Conservation (phyloP, 2,888 invertebrate species). For the Lypha dubia region DNA sequence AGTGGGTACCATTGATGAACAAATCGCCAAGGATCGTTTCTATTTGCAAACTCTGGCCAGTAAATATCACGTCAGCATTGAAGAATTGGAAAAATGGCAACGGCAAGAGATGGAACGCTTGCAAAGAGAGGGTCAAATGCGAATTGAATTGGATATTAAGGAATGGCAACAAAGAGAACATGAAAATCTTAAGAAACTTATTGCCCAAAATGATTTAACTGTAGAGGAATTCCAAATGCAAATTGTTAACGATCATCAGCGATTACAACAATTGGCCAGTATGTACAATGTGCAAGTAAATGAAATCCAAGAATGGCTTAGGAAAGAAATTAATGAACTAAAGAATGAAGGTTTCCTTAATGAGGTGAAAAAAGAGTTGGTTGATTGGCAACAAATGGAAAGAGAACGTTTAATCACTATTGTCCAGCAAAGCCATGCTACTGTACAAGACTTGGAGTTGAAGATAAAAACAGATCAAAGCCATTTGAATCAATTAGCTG, state of each 20-base stretch:
- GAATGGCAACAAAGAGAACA: constrained; percentile 81
- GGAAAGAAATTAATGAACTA: constrained; percentile 79
- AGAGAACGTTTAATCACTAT: constrained; percentile 79
- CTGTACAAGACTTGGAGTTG: constrained; percentile 80
- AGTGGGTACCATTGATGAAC: constrained; percentile 78
- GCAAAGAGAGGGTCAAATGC: constrained; percentile 76
- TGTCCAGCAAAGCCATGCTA: constrained; percentile 79
- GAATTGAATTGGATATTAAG: constrained; percentile 77
- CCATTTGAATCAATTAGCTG: constrained; percentile 79
- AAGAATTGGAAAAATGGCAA: constrained; percentile 82
- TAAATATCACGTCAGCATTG: constrained; percentile 81
- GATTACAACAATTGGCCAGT: constrained; percentile 78
- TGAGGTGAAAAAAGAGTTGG: constrained; percentile 80
- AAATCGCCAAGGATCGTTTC: constrained; percentile 78
- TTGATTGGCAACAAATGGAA: constrained; percentile 80
- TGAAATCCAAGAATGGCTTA: constrained; percentile 81
- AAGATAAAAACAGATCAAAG: constrained; percentile 80
- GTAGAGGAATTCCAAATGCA: constrained; percentile 81
- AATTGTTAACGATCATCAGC: constrained; percentile 79
- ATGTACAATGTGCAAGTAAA: constrained; percentile 80
- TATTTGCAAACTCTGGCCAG: constrained; percentile 79
- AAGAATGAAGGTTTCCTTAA: constrained; percentile 80
- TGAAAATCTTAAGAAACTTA: constrained; percentile 77
- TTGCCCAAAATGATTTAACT: constrained; percentile 80
- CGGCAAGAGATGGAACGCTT: constrained; percentile 80